Percentiles rank a stretch among this genome's conserved stretches.
These are phyloP conservation scores for Nineta flava DNA, from an alignment of 2,888 invertebrate genomes.

Conservation along the genomic window DNA sequence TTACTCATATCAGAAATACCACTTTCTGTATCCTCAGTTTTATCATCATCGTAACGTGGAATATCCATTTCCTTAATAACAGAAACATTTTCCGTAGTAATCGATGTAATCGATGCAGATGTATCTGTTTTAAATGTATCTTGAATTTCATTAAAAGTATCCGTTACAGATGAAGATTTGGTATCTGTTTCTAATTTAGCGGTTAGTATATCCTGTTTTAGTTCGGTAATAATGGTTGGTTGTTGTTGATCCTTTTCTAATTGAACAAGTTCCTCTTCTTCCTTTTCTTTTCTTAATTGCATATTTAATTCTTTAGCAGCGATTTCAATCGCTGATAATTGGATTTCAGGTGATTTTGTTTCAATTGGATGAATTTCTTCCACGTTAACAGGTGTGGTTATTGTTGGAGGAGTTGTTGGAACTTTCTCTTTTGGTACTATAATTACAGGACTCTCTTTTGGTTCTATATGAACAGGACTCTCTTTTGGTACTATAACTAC, in stretches of 20 bases:
- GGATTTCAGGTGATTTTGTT: background rate
- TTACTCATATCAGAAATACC: slow-evolving; percentile 23
- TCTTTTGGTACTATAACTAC: slow-evolving; percentile 12
- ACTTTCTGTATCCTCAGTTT: slow-evolving; percentile 22
- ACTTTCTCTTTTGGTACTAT: slow-evolving; percentile 9
- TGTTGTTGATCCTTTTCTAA: slow-evolving; percentile 16
- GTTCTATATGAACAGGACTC: slow-evolving; percentile 6
- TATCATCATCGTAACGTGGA: slow-evolving; percentile 22
- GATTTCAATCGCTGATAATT: slow-evolving; percentile 18
- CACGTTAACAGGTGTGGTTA: no score
- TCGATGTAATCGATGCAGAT: no score
- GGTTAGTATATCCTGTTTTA: slow-evolving; percentile 15
- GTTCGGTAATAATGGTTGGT: slow-evolving; percentile 12
- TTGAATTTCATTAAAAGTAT: background rate
- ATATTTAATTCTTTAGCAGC: slow-evolving; percentile 23
- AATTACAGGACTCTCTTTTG: slow-evolving; percentile 9
- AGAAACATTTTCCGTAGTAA: slow-evolving; percentile 10
- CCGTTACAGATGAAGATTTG: background rate
- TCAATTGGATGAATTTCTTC: background rate
- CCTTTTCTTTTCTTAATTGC: slow-evolving; percentile 20
- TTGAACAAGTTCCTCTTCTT: slow-evolving; percentile 12
- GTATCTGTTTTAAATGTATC: background rate
- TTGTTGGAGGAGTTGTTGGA: no score
- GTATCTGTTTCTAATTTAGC: slow-evolving; percentile 13
- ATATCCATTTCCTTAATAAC: slow-evolving; percentile 22